Evolutionary conservation across 2,113 vertebrate species (phyloP).

Genomic region (Caracal caracal): DNA sequence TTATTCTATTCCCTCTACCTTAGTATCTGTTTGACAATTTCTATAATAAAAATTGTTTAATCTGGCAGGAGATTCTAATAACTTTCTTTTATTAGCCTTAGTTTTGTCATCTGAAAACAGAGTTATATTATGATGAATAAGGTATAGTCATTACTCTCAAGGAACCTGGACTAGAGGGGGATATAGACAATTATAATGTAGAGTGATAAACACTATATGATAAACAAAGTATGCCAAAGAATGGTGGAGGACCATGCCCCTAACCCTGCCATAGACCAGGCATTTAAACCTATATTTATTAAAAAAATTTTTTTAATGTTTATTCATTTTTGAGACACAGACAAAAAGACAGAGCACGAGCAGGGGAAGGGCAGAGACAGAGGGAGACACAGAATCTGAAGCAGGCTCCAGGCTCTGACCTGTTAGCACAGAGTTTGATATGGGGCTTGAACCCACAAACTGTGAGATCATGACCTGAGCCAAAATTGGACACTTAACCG

Average conservation of each 20-base stretch:
- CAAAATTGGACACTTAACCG: too few relatives aligned
- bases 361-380: too few relatives aligned
- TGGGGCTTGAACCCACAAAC: too few relatives aligned
- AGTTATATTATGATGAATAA: neutral
- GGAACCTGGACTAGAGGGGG: neutral
- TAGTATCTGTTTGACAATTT: neutral
- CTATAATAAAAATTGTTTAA: neutral
- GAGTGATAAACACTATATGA: neutral
- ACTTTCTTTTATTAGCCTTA: neutral
- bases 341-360: too few relatives aligned
- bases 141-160: neutral
- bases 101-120: neutral
- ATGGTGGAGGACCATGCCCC: neutral
- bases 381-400: too few relatives aligned
- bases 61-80: neutral
- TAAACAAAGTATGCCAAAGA: neutral
- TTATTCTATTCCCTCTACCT: neutral
- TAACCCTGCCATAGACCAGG: neutral
- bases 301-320: too few relatives aligned
- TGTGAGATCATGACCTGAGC: too few relatives aligned
- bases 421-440: too few relatives aligned
- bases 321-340: too few relatives aligned
- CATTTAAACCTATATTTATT: neutral
- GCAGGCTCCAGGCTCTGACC: too few relatives aligned
- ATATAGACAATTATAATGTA: neutral